Conservation (phyloP, 2,113 vertebrate genomes). For the Ariopsis seemanni region DNA sequence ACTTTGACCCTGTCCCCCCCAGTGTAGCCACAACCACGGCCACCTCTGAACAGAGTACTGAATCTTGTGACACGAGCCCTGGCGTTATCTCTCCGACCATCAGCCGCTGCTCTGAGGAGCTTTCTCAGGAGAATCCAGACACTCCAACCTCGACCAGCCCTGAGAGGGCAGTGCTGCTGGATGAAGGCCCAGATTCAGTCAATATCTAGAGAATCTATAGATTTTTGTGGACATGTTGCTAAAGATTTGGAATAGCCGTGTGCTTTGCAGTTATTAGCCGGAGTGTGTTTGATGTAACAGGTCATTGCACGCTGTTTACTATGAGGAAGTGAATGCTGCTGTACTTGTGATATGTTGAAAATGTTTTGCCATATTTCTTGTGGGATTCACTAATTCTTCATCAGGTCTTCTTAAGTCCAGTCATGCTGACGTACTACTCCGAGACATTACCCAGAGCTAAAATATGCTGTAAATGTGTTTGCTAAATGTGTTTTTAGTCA, state of each 20-base stretch:
- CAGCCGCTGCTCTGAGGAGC: conserved; percentile 91
- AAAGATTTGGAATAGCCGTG: neutral
- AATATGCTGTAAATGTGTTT: neutral
- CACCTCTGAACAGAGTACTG: conserved; percentile 91
- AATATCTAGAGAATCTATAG: conserved; percentile 57
- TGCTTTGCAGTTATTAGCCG: neutral
- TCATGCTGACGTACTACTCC: neutral
- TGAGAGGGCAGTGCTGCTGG: conserved; percentile 66
- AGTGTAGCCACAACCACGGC: conserved; percentile 78
- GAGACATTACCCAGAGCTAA: neutral
- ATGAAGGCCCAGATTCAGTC: conserved; percentile 75
- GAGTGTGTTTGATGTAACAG: neutral
- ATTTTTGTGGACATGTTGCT: neutral
- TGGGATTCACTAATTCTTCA: neutral
- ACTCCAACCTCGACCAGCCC: conserved; percentile 77
- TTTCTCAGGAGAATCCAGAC: conserved; percentile 77
- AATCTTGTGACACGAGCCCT: conserved; percentile 91
- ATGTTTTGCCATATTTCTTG: neutral
- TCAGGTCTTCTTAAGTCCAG: neutral
- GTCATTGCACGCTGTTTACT: neutral
- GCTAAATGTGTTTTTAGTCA: conserved; percentile 14
- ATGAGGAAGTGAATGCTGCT: neutral
- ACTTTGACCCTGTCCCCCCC: conserved; percentile 81
- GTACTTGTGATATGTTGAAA: neutral
- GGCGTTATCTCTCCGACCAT: conserved; percentile 84